Percentiles rank a stretch among this genome's conserved stretches.
phyloP scores from a whole-genome alignment of 2,797 vertebrate species.

The Falco biarmicus region DNA sequence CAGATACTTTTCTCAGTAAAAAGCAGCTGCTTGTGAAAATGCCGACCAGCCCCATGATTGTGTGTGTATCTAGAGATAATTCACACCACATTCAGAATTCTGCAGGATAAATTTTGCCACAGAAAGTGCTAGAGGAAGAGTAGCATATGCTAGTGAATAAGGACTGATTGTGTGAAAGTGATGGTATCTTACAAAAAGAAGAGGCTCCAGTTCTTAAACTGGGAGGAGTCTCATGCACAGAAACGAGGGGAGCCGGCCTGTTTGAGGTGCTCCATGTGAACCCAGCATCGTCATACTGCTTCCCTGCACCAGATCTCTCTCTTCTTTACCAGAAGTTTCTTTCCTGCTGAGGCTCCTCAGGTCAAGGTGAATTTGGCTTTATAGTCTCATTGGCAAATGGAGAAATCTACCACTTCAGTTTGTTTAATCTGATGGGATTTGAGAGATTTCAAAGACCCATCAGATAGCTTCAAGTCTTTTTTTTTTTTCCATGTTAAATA shows the following conservation, averaged over 20 bases:
- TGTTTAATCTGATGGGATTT: not conserved
- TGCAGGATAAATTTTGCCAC: not conserved
- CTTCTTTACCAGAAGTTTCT: not conserved
- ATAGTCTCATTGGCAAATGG: not conserved
- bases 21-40: not conserved
- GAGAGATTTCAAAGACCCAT: not conserved
- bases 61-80: not conserved
- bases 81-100: not conserved
- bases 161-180: not conserved
- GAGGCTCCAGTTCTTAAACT: not conserved
- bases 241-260: not conserved
- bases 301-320: not conserved
- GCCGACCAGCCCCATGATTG: not conserved
- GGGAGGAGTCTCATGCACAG: not conserved
- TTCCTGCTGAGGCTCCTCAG: not conserved
- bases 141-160: not conserved
- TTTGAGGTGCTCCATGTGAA: not conserved
- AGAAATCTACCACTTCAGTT: not conserved
- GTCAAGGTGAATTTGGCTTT: not conserved
- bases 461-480: not conserved
- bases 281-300: not conserved
- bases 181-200: not conserved
- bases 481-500: not conserved
- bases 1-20: not conserved
- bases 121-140: not conserved